Conservation (phyloP, 1,140 invertebrate genomes). For the Drosophila kurseongensis region DNA sequence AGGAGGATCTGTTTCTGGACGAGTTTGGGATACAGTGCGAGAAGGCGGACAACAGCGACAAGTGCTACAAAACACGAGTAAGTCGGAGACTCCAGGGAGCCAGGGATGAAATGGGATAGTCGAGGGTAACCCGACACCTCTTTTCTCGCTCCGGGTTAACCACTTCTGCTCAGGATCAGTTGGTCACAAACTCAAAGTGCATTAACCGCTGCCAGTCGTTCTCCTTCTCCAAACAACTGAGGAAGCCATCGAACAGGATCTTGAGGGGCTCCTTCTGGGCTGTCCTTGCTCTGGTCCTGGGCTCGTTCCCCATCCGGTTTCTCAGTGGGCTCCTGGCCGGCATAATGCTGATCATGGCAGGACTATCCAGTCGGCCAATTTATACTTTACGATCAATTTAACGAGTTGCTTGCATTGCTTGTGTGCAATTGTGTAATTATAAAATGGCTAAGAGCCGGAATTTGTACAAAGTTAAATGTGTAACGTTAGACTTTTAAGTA, state of each 20-base stretch:
- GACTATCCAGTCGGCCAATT: background rate
- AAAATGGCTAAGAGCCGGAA: background rate
- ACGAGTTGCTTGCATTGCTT: background rate
- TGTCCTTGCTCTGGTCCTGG: background rate
- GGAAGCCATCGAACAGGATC: conserved; percentile 52
- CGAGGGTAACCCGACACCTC: conserved; percentile 5
- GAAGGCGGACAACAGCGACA: conserved; percentile 68
- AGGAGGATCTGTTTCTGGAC: conserved; percentile 79
- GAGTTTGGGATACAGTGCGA: conserved; percentile 74
- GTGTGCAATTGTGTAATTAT: too few species aligned
- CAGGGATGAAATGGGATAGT: conserved; percentile 25
- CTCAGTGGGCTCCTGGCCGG: too few species aligned
- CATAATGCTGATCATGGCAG: background rate
- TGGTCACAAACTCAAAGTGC: conserved; percentile 62
- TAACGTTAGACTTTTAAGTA: background rate
- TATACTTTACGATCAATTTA: background rate
- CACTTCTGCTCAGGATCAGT: conserved; percentile 21
- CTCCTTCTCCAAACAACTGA: conserved; percentile 44
- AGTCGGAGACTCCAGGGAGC: conserved; percentile 32
- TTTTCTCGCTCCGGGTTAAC: background rate
- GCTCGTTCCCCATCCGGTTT: background rate
- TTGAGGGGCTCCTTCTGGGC: background rate
- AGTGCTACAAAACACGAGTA: conserved; percentile 76
- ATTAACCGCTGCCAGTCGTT: conserved; percentile 49
- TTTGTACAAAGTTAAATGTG: background rate